Base-by-base conservation (phyloP, 2,888 invertebrate genomes). In the Autographa pulchrina region DNA sequence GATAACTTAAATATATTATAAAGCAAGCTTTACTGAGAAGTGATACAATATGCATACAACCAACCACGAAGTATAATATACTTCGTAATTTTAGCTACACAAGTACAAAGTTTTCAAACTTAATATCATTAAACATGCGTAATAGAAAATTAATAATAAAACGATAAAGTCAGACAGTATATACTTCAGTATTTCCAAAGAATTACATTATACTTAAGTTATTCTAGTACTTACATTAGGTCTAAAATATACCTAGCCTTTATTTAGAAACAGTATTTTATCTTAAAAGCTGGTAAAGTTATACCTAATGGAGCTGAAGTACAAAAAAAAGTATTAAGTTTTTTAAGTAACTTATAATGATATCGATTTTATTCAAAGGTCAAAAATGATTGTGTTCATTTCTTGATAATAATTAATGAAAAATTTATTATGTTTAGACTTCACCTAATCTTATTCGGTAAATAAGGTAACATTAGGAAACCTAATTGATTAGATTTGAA, bases 11-110 rank as follows among this genome's bases (percentile, higher is more conserved):
- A 71, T 35, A 77, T 77, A 63, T 43, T 72, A 67, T 59, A 72
- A 18, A 11, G 11, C 6, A 32, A 20, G 31, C 56, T 65, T 68
- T 64, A 58, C 75, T 72, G 72, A 69, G 38, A 74, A 65, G 61
- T 65, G 52, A 70, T 82, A 70, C 71, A 81, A 74, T 82, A 81
- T 82, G 75, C 35, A 83, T 70, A 32, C 60, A 68, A 72, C 81
- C 77, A 78, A 68, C 65, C 43, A 70, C 72, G 74, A 54, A 69
- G 41, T 41, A 61, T 54, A 52, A 62, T 68, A 73, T 72, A 74
- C 67, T 56, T 58, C 69, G 62, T 64, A 61, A 35, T 25, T 31
- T 66, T 62, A 52, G 41, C 66, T 70, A 63, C 25, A n/a, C 48
- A 64, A 72, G 70, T 67, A 68, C 62, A 41, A 77, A 74, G 72